Evolutionary conservation across 1,140 invertebrate species (phyloP), one percentile per base, ranked within the genome.

Genomic region (Anastrepha ludens): DNA sequence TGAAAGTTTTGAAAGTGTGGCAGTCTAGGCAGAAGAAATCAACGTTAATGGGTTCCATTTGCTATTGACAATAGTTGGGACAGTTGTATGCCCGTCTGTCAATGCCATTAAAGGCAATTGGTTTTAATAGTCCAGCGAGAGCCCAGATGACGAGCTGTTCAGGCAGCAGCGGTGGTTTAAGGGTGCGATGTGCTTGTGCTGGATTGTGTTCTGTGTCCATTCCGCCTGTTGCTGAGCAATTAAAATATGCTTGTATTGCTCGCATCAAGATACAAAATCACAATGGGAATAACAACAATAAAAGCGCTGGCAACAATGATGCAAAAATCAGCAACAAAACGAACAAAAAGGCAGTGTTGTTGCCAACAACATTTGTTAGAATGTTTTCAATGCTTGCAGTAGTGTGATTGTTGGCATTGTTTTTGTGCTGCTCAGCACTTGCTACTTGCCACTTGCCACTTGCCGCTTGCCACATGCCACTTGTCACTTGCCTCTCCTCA

Each of bases 221-320:
- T 13, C 47, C 60, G 58, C 85, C 59, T 86, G 85, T 86, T 86
- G 85, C 85, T 62, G 85, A 44, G 58, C 85, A 86, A 86, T 86
- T 86, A 86, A 86, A 86, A 62, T 50, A 64, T 41, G 11, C 58
- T 86, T 62, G 20, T 60, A 60, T 20, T 59, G 29, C 58, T 62
- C 41, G 50, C 13, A 29, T 29, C 47, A 78, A 50, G 65, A 29
- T 67, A 8, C 39, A 41, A 29, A 29, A 41, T 67, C 47, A 9
- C 29, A 78, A 20, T 78, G 9, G 6, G 9, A 78, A 44, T 29
- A 44, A 62, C 7, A 44, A 15, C 11, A 59, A 74, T 39, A 74
- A 41, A 74, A 74, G 39, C 41, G 6, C 44, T 44, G 39, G 3
- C 67, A 78, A 78, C 50, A 62, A 64, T 60, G 41, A 86, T 55